Base-by-base conservation (phyloP, 2,797 vertebrate genomes). In the Anomalospiza imberbis region DNA sequence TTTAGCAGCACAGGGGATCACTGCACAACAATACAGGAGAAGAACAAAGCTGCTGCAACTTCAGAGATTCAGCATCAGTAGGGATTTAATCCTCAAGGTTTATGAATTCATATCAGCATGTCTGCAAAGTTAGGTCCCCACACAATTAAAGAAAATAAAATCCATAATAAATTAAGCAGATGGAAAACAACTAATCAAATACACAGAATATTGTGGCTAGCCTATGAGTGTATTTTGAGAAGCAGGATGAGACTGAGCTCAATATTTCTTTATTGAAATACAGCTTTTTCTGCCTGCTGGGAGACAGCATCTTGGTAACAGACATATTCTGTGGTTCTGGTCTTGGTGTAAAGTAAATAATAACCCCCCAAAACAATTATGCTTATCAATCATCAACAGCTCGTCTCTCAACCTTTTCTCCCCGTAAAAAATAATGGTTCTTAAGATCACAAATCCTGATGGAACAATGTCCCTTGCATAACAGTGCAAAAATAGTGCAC, bases 31-130 rank as follows among this genome's bases (percentile, higher is more conserved):
- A 48, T 10, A 72, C 2, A 75, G 54, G 17, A 62, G 76, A 94
- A 80, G 40, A 88, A 85, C 9, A 81, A 89, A 93, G 40, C 53
- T 70, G 21, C 36, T 77, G 58, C 29, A 55, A n/a, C 70, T 89
- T 94, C 70, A 86, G 85, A 92, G 85, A 53, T 36, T 76, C 3
- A 0, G 21, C 65, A 68, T 83, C 72, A 75, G 63, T 4, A 32
- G 75, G 60, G 74, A 83, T 68, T 91, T 88, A 92, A 81, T 89
- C 68, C 76, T 89, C 62, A 62, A 77, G 73, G 79, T 72, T 84
- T 93, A 83, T 66, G 58, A 84, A 83, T 55, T 94, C 36, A 22
- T 44, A 78, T 20, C 38, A 47, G 20, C 36, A 61, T 22, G 14
- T 70, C 78, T 95, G 58, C 58, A 72, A 77, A 50, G 79, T 60